Base-by-base conservation (phyloP, 2,888 invertebrate genomes). In the Caenorhabditis sp. region DNA sequence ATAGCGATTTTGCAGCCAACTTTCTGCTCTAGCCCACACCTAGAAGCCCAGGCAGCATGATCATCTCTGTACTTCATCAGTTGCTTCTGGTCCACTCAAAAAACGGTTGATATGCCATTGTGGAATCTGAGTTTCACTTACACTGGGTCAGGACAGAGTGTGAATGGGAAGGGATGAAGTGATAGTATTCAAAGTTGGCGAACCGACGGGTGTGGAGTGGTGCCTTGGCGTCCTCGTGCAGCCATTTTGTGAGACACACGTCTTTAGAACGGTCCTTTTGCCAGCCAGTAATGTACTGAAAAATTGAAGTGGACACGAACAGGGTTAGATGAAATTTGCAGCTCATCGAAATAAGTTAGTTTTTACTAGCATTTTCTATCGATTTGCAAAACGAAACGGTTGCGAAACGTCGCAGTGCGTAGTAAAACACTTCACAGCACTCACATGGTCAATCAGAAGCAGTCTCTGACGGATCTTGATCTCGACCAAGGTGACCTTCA, bases 261-360 rank as follows among this genome's bases (percentile, higher is more conserved):
- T 50, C 47, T n/a, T 47, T 64, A 18, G 26, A 47, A 24, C 50
- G 32, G 24, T 47, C 40, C 13, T 40, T 40, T 2, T 64, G 24
- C 64, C 72, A 72, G 2, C 72, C 72, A 6, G 55, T 32, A 22
- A 72, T 72, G 24, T 56, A 64, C 72, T 72, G 55, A 32, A 64
- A 64, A 9, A n/a, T n/a, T n/a, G n/a, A n/a, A n/a, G n/a, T n/a
- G n/a, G n/a, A n/a, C n/a, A n/a, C n/a, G n/a, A n/a, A n/a, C n/a
- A n/a, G n/a, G n/a, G n/a, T n/a, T n/a, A n/a, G n/a, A n/a, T n/a
- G n/a, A n/a, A n/a, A n/a, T n/a, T n/a, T n/a, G n/a, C n/a, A n/a
- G n/a, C n/a, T n/a, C n/a, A n/a, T n/a, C n/a, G n/a, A n/a, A n/a
- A n/a, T n/a, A n/a, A n/a, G n/a, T n/a, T n/a, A n/a, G n/a, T n/a